phyloP scores from a whole-genome alignment of 2,888 invertebrate species.

The Epirrhoe tristata region DNA sequence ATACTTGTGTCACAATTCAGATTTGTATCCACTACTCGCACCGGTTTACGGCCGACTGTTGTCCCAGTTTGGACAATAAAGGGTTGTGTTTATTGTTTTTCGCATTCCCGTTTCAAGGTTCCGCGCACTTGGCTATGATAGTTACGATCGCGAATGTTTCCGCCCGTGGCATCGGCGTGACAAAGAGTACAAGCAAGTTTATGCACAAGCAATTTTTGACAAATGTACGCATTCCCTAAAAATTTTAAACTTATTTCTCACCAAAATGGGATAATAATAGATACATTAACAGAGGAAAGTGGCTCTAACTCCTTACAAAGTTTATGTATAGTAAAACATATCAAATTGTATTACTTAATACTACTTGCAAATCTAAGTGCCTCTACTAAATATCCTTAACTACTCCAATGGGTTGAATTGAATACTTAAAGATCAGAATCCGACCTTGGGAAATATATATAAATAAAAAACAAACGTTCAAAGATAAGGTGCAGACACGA shows the following conservation, averaged over 20 bases:
- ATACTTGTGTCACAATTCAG: conserved; percentile 77
- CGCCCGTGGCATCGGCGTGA: conserved; percentile 1
- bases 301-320: no score
- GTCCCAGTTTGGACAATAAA: conserved; percentile 65
- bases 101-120: conserved; percentile 56
- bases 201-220: no score
- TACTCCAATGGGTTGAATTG: no score
- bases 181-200: background rate
- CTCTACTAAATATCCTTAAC: no score
- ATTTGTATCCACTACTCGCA: conserved; percentile 75
- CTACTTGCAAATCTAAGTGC: no score
- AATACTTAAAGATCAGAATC: no score
- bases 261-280: background rate
- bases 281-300: background rate
- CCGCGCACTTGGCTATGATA: conserved; percentile 46
- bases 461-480: background rate
- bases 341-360: no score
- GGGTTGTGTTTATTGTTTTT: conserved; percentile 70
- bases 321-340: no score
- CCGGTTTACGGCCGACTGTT: conserved; percentile 63
- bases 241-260: background rate
- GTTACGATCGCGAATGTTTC: conserved; percentile 41
- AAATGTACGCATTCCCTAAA: no score
- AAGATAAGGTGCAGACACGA: conserved; percentile 10
- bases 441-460: no score